Evolutionary conservation across 30 jellyfish, hydroid and myxozoan species (phyloP).

Genomic region (Chrysaora quinquecirrha): DNA sequence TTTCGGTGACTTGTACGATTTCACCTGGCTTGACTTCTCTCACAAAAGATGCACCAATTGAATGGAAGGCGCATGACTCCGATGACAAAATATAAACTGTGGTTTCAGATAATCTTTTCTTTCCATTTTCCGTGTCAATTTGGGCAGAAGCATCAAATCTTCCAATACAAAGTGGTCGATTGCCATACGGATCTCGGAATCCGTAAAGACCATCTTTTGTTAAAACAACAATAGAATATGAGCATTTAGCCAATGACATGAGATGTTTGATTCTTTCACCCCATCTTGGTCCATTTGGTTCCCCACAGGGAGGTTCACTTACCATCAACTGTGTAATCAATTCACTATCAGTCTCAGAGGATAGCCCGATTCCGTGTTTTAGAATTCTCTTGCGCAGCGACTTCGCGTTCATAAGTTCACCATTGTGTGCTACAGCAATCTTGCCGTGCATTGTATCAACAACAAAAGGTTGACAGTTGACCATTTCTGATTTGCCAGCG

Average conservation of each 20-base stretch:
- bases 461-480: slow-evolving; percentile 94
- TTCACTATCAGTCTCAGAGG: slow-evolving; percentile 92
- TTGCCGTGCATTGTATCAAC: slow-evolving; percentile 87
- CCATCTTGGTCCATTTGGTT: slow-evolving; percentile 89
- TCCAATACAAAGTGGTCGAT: slow-evolving; percentile 91
- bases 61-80: slow-evolving; percentile 93
- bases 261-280: slow-evolving; percentile 79
- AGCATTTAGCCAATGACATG: slow-evolving; percentile 79
- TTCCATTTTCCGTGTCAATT: slow-evolving; percentile 52
- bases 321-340: slow-evolving; percentile 87
- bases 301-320: slow-evolving; percentile 96
- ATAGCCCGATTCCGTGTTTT: slow-evolving; percentile 88
- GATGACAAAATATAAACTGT: slow-evolving; percentile 72
- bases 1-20: slow-evolving; percentile 68
- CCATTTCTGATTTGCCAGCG: slow-evolving; percentile 81
- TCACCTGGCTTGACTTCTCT: slow-evolving; percentile 95
- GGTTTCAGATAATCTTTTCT: slow-evolving; percentile 4
- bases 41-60: slow-evolving; percentile 75
- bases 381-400: slow-evolving; percentile 65
- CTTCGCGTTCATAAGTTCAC: slow-evolving; percentile 86
- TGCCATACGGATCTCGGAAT: slow-evolving; percentile 93
- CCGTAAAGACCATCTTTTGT: slow-evolving; percentile 86
- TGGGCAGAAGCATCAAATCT: slow-evolving; percentile 25
- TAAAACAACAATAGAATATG: slow-evolving; percentile 76
- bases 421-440: slow-evolving; percentile 96